Evolutionary conservation across 2,113 vertebrate species (phyloP).

Genomic region (Pipra filicauda): DNA sequence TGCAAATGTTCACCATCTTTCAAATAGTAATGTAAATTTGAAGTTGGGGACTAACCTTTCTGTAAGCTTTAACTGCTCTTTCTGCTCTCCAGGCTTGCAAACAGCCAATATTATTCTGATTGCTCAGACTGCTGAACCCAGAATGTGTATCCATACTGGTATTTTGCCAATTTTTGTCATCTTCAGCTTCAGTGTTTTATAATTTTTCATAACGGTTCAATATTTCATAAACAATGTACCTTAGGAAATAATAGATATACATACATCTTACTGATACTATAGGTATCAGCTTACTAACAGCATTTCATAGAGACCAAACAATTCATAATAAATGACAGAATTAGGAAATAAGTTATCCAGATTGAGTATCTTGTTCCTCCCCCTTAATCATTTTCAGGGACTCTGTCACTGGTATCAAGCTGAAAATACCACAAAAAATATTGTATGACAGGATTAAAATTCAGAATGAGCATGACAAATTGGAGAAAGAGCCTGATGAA

Average conservation of each 20-base stretch:
- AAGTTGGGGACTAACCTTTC: neutral
- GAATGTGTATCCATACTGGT: neutral
- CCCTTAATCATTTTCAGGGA: constrained; percentile 52
- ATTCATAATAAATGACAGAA: constrained; percentile 57
- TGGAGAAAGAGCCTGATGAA: constrained; percentile 33
- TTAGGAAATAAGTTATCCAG: constrained; percentile 61
- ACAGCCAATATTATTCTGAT: neutral
- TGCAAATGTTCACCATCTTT: neutral
- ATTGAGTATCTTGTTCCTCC: constrained; percentile 26
- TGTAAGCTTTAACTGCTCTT: neutral
- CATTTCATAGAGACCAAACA: constrained; percentile 46
- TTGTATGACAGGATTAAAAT: constrained; percentile 37
- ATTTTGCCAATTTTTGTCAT: constrained; percentile 19
- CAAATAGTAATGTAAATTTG: neutral
- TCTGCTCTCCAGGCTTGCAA: neutral
- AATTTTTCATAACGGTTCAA: constrained; percentile 49
- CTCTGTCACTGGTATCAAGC: constrained; percentile 37
- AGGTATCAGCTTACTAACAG: constrained; percentile 31
- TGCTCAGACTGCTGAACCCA: neutral
- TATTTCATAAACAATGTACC: constrained; percentile 56
- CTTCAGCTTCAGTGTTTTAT: neutral
- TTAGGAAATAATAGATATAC: constrained; percentile 51
- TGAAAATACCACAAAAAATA: constrained; percentile 23
- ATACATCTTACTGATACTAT: constrained; percentile 44
- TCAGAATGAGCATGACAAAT: constrained; percentile 44